phyloP scores from a whole-genome alignment of 53 echinoderm and acorn worm species.

The Apostichopus leukothele region DNA sequence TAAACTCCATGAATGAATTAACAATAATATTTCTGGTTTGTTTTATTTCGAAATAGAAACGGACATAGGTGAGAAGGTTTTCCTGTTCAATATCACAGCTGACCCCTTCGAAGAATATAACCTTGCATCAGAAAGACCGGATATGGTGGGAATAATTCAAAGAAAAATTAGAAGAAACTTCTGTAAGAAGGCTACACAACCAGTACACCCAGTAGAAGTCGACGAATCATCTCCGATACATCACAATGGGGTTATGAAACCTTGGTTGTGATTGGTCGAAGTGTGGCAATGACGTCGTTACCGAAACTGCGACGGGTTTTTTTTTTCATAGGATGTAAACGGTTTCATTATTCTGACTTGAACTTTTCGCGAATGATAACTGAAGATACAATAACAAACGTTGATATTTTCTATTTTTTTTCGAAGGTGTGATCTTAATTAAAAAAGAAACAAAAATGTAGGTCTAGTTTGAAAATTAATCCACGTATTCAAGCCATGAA shows the following conservation, averaged over 20 bases:
- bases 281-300: no score
- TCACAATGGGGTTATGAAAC: conserved; percentile 5
- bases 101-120: conserved; percentile 9
- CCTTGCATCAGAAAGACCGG: background rate
- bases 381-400: no score
- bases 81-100: conserved; percentile 35
- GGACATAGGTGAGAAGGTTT: background rate
- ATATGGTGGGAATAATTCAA: conserved; percentile 27
- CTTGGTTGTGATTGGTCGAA: conserved; percentile 28
- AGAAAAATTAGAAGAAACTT: conserved; percentile 41
- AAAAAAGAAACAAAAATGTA: no score
- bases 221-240: background rate
- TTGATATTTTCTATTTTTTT: no score
- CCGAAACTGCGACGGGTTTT: no score
- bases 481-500: no score
- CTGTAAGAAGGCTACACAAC: background rate
- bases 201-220: background rate
- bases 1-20: no score
- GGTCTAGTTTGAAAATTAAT: no score
- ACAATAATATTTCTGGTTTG: background rate
- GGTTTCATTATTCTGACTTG: no score
- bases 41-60: background rate
- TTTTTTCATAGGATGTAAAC: no score
- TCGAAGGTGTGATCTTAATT: no score
- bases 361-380: no score